phyloP scores from a whole-genome alignment of 1,140 invertebrate species.

The Leptinotarsa texana region DNA sequence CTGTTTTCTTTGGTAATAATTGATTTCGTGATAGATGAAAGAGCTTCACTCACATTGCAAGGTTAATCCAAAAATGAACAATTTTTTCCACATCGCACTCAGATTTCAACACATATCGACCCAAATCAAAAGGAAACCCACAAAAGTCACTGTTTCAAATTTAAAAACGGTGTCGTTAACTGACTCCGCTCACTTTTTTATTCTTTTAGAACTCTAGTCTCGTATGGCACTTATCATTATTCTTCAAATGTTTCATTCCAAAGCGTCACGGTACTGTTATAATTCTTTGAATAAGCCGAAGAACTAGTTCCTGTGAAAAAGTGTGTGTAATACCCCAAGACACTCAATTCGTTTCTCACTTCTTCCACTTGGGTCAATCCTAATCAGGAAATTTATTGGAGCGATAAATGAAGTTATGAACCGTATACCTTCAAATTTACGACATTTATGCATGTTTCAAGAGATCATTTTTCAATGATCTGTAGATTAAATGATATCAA shows the following conservation, averaged over 20 bases:
- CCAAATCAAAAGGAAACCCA: background rate
- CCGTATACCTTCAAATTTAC: no score
- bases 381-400: background rate
- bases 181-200: background rate
- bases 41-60: background rate
- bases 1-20: no score
- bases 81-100: background rate
- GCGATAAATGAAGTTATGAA: background rate
- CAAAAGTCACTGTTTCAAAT: background rate
- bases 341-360: background rate
- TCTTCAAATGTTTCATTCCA: slow-evolving; percentile 3
- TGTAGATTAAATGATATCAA: no score
- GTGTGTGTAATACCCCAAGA: background rate
- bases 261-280: slow-evolving; percentile 1
- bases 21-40: no score
- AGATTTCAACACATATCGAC: background rate
- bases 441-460: no score
- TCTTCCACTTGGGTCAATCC: background rate
- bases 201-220: slow-evolving; percentile 3
- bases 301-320: slow-evolving; percentile 2
- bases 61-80: background rate
- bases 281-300: slow-evolving; percentile 6
- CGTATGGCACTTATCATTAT: slow-evolving; percentile 8
- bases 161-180: background rate
- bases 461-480: no score